Evolutionary conservation across 2,113 vertebrate species (phyloP).

Genomic region (Mustela nigripes): DNA sequence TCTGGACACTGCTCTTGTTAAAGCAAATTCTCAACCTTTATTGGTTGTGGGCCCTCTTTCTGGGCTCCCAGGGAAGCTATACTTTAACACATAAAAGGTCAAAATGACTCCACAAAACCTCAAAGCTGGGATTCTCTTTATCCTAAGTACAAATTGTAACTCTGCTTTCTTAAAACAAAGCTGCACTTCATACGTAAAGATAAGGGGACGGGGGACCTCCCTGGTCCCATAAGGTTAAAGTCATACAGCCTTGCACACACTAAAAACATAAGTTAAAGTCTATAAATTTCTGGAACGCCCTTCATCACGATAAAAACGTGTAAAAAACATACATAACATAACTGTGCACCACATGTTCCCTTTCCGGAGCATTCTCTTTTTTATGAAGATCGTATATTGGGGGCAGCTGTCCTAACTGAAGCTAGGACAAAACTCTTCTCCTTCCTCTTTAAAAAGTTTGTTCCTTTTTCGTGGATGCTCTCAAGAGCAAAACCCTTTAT

Average conservation of each 20-base stretch:
- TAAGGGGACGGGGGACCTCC: not conserved
- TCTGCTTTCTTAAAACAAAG: not conserved
- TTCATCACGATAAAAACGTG: not conserved
- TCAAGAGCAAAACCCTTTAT: not conserved
- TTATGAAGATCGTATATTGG: not conserved
- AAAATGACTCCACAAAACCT: not conserved
- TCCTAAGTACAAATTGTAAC: not conserved
- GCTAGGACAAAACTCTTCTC: not conserved
- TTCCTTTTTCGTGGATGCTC: not conserved
- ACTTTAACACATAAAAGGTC: not conserved
- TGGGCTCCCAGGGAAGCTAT: not conserved
- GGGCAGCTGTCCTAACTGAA: not conserved
- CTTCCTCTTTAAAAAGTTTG: not conserved
- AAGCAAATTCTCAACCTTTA: not conserved
- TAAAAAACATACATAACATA: not conserved
- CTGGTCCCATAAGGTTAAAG: not conserved
- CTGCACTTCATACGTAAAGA: not conserved
- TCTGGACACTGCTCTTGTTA: not conserved
- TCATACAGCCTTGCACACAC: not conserved
- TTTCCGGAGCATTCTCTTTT: not conserved
- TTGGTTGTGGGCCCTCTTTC: not conserved
- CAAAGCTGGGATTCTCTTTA: not conserved
- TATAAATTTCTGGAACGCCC: not conserved
- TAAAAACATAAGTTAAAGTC: not conserved
- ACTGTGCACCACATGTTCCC: not conserved